Base-by-base conservation (phyloP, 2,797 vertebrate genomes). In the Girardinus metallicus region DNA sequence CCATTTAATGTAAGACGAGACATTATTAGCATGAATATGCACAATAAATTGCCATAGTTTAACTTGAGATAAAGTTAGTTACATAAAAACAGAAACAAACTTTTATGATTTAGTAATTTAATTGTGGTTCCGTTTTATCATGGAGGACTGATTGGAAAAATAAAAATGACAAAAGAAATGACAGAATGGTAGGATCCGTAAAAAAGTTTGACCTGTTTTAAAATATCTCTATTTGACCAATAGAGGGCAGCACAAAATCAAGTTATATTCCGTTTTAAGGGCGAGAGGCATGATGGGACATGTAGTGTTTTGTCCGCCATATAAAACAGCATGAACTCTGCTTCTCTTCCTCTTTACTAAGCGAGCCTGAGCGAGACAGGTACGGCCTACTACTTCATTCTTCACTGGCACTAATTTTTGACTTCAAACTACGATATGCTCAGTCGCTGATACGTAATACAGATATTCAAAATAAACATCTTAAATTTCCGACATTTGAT, bases 331-430 rank as follows among this genome's bases (percentile, higher is more conserved):
- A 4, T 1, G 60, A 70, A 44, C 68, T 36, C 66, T 41, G 5
- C 13, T 13, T 0, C 0, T 62, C 91, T 75, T 83, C 80, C 96
- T 96, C 95, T 96, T 96, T 96, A 78, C 93, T 90, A 12, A 84
- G 82, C 86, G 82, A 89, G 92, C 93, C 93, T 95, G 94, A 84
- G 43, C n/a, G 31, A 88, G 44, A 75, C 84, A 95, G 95, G 95
- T 95, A 93, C 0, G 51, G 0, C 0, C 0, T 0, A 0, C 0
- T 0, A 0, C 2, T 62, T 34, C 57, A 0, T 11, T 11, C 0
- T 1, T 6, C 0, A 26, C 26, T 0, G 1, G 0, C 1, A 2
- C 10, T 1, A 10, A 4, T 2, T 2, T 1, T 3, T 1, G 0
- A 0, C 0, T 51, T 3, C 1, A 0, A 0, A 12, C 0, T 0